Evolutionary conservation across 1,140 invertebrate species (phyloP).

Genomic region (Colletes gigas): DNA sequence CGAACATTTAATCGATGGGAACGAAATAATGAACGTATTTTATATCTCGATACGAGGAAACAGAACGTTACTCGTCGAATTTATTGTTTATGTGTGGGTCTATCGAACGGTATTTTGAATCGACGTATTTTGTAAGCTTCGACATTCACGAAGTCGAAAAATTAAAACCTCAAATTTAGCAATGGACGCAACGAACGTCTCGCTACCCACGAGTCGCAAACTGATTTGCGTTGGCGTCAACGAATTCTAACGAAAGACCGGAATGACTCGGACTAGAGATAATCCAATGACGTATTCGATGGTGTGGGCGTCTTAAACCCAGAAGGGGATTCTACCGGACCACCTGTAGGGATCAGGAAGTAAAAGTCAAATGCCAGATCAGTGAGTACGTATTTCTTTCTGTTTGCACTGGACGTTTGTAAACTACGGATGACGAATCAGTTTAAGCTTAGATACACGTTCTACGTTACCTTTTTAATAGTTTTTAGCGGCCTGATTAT

Average conservation of each 20-base stretch:
- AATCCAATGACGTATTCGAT: slow-evolving; percentile 39
- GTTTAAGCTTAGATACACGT: neutral
- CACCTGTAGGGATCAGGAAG: slow-evolving; percentile 41
- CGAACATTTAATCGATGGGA: neutral
- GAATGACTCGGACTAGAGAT: slow-evolving; percentile 7
- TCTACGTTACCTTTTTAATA: neutral
- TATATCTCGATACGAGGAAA: neutral
- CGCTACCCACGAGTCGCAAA: neutral
- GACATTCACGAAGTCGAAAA: slow-evolving; percentile 4
- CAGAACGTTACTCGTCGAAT: neutral
- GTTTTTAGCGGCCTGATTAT: no score
- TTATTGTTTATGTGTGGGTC: neutral
- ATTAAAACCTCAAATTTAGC: slow-evolving; percentile 47
- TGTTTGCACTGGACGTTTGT: neutral
- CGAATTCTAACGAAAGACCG: neutral
- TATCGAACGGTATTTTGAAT: neutral
- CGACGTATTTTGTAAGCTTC: neutral
- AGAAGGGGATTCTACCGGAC: slow-evolving; percentile 13
- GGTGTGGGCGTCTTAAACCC: slow-evolving; percentile 4
- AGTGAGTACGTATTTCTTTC: neutral
- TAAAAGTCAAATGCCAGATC: neutral
- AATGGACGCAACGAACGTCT: slow-evolving; percentile 43
- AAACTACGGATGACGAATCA: neutral
- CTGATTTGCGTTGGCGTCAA: neutral
- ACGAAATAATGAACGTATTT: neutral